Percentiles rank a stretch among this genome's conserved stretches.
Conservation (phyloP, 2,797 vertebrate genomes). For the Falco peregrinus region DNA sequence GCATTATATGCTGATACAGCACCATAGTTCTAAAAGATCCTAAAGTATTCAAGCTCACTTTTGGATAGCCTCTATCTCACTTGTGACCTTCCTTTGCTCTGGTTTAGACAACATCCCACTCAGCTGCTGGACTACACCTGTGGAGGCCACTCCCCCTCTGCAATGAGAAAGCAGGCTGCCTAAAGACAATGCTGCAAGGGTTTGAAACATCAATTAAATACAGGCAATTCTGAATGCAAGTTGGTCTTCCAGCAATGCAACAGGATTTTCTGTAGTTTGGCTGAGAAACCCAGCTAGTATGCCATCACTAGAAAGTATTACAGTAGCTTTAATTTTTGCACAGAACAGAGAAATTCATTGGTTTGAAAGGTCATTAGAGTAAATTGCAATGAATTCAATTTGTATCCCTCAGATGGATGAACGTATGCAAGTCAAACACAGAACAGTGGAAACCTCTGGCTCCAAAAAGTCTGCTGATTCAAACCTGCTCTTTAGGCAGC, state of each 20-base stretch:
- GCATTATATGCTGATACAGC: not conserved
- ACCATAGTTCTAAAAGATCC: not conserved
- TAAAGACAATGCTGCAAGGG: not conserved
- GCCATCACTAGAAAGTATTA: not conserved
- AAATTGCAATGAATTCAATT: constrained; percentile 41
- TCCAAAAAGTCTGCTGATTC: constrained; percentile 41
- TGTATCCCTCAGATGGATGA: constrained; percentile 4
- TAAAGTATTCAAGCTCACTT: not conserved
- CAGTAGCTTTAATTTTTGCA: not conserved
- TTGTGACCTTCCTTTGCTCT: not conserved
- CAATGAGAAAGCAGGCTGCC: not conserved
- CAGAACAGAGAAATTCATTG: not conserved
- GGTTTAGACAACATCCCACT: not conserved
- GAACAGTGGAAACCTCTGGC: not conserved
- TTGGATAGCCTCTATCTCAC: not conserved
- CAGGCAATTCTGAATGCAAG: not conserved
- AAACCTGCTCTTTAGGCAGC: not conserved
- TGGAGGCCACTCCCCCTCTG: not conserved
- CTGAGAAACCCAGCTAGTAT: not conserved
- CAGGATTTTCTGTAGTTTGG: not conserved
- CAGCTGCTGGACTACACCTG: not conserved
- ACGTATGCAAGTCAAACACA: not conserved
- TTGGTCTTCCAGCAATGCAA: not conserved
- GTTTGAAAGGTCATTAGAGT: constrained; percentile 41
- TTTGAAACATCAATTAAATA: not conserved